phyloP scores from a whole-genome alignment of 2,797 vertebrate genomes.

The Phylloscopus collybita region DNA sequence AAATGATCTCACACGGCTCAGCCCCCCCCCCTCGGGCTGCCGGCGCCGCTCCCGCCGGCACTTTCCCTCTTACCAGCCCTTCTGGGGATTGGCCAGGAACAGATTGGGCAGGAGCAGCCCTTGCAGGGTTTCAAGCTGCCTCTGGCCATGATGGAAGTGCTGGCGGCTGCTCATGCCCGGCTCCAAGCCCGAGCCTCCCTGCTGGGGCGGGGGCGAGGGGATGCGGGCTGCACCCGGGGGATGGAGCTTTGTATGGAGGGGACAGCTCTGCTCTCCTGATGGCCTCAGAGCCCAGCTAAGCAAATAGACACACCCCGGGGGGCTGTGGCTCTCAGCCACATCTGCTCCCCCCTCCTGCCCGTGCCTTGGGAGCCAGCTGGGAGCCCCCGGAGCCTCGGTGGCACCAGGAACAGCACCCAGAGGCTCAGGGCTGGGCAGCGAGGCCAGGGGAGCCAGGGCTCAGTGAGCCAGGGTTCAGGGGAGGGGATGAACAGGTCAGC shows the following conservation, averaged over 20 bases:
- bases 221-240: neutral
- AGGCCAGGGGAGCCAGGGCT: neutral
- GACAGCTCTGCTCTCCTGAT: neutral
- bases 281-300: neutral
- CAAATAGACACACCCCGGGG: neutral
- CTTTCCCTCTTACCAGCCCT: neutral
- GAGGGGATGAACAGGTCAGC: neutral
- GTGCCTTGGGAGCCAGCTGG: neutral
- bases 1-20: neutral
- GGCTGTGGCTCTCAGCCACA: neutral
- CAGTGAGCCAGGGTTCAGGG: accelerated
- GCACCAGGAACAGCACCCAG: neutral
- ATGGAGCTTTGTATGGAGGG: neutral
- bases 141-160: neutral
- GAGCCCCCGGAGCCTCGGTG: neutral
- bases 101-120: neutral
- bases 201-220: accelerated
- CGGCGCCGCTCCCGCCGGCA: neutral
- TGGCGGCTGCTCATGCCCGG: accelerated
- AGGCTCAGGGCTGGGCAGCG: accelerated
- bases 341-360: neutral
- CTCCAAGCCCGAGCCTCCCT: neutral
- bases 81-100: neutral
- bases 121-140: neutral
- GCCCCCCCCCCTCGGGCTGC: neutral